Evolutionary conservation across 2,797 vertebrate species (phyloP).

Genomic region (Lithobates pipiens): DNA sequence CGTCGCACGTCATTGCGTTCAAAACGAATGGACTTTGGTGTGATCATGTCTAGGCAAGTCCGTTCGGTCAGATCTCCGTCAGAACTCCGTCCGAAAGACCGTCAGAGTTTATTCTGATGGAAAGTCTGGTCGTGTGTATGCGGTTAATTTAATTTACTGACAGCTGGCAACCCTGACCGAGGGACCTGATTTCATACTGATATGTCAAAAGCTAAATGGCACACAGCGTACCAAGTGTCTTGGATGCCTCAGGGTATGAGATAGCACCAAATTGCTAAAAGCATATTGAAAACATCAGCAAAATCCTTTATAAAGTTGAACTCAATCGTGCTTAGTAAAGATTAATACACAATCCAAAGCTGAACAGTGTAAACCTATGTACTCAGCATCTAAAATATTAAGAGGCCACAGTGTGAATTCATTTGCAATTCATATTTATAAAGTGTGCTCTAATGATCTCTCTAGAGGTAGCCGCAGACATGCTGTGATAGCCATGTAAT

Average conservation of each 20-base stretch:
- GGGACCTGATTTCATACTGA: too few relatives aligned
- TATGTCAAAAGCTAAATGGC: too few relatives aligned
- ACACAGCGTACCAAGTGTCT: neutral
- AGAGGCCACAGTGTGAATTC: slow-evolving; percentile 56
- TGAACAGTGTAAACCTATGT: slow-evolving; percentile 33
- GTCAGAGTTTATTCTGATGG: too few relatives aligned
- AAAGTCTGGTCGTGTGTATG: too few relatives aligned
- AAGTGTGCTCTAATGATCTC: slow-evolving; percentile 50
- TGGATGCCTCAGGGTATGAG: neutral
- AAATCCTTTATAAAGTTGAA: neutral
- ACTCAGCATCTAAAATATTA: slow-evolving; percentile 44
- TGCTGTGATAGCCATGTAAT: slow-evolving; percentile 28
- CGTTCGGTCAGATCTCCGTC: too few relatives aligned
- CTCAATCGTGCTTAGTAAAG: slow-evolving; percentile 1
- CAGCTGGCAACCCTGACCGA: neutral
- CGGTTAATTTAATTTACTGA: too few relatives aligned
- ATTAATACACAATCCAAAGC: slow-evolving; percentile 28
- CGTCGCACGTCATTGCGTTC: too few relatives aligned
- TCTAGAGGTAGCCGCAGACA: slow-evolving; percentile 55
- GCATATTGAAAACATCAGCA: too few relatives aligned
- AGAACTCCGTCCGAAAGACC: too few relatives aligned
- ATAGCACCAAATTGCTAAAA: neutral
- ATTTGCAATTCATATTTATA: slow-evolving; percentile 57
- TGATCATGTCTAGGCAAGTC: too few relatives aligned
- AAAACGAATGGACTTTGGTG: too few relatives aligned